These are phyloP conservation scores for Corvus cornix DNA, from an alignment of 2,113 vertebrate genomes.

Conservation along the genomic window DNA sequence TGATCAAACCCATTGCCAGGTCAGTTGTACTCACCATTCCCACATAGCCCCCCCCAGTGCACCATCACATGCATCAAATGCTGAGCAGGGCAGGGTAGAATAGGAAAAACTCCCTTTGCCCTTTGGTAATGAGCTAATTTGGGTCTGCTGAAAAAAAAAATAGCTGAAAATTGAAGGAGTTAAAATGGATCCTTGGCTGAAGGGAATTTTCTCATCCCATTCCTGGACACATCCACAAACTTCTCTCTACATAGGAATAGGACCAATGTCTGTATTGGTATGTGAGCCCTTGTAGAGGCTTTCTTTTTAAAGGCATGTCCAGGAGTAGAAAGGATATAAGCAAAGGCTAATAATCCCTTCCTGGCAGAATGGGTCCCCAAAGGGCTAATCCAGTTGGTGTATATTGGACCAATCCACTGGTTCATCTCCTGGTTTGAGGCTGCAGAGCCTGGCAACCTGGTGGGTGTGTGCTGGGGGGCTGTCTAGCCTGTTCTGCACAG, in stretches of 20 bases:
- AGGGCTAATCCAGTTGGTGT: background rate
- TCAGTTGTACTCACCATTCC: background rate
- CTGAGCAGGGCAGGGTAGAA: background rate
- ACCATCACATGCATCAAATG: background rate
- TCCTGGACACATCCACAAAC: background rate
- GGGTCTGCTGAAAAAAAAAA: background rate
- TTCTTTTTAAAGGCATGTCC: background rate
- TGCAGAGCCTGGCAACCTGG: background rate
- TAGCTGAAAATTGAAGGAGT: background rate
- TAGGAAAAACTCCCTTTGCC: background rate
- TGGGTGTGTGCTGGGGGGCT: background rate
- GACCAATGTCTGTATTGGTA: background rate
- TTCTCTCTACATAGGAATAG: background rate
- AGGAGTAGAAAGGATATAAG: background rate
- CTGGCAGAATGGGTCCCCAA: background rate
- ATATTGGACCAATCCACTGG: background rate
- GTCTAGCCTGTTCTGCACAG: background rate
- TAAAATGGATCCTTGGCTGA: background rate
- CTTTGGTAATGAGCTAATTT: background rate
- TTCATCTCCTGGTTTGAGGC: fast-evolving
- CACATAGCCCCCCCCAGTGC: background rate
- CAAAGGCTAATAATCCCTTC: background rate
- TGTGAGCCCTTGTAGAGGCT: background rate
- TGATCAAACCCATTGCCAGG: background rate
- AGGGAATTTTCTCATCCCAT: background rate